Percentiles rank a stretch among this genome's conserved stretches.
Conservation (phyloP, 2,797 vertebrate genomes). For the Hydrocynus forskahlii region DNA sequence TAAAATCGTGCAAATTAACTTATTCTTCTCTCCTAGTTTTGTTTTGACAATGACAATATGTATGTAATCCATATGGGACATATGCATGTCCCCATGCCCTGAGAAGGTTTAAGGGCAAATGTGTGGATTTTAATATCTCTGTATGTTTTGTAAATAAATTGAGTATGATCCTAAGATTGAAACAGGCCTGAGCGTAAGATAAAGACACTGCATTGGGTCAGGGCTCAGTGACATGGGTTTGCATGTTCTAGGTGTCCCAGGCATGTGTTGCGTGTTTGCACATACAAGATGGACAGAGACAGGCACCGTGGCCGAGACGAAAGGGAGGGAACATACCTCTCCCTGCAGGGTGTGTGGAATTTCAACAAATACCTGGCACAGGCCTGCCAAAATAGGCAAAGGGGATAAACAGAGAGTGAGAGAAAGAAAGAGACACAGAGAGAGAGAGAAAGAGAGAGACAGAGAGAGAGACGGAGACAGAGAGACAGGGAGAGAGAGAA, state of each 20-base stretch:
- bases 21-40: too few relatives aligned
- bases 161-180: not conserved
- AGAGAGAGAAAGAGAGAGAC: not conserved
- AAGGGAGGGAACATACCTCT: slow-evolving; percentile 77
- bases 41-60: too few relatives aligned
- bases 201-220: slow-evolving; percentile 26
- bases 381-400: slow-evolving; percentile 78
- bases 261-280: slow-evolving; percentile 68
- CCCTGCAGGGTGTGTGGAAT: slow-evolving; percentile 85
- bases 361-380: slow-evolving; percentile 86
- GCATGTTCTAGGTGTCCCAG: slow-evolving; percentile 60
- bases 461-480: too few relatives aligned
- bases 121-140: not conserved
- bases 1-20: too few relatives aligned
- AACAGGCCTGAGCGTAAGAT: not conserved
- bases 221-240: slow-evolving; percentile 41
- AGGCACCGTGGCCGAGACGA: slow-evolving; percentile 75
- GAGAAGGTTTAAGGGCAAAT: not conserved
- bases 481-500: not conserved
- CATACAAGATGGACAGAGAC: slow-evolving; percentile 78
- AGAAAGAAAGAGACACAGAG: slow-evolving; percentile 8
- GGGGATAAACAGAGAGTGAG: slow-evolving; percentile 51
- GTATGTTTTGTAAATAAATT: not conserved
- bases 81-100: not conserved
- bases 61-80: not conserved